Percentiles rank a stretch among this genome's conserved stretches.
Conservation (phyloP, 2,113 vertebrate genomes). For the Chloroceryle aenea region DNA sequence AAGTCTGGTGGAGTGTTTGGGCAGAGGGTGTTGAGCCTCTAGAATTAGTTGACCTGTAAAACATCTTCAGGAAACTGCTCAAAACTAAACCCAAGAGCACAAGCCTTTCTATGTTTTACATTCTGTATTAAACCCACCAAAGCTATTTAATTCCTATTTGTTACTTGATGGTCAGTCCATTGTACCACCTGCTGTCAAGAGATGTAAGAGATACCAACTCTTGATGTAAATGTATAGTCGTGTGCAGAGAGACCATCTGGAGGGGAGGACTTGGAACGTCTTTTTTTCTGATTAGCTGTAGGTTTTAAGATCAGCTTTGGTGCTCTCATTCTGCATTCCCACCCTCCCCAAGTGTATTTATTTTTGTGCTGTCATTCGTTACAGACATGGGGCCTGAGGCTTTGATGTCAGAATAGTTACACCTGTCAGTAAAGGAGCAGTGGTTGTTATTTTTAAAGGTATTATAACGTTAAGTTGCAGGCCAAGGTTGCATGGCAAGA, state of each 20-base stretch:
- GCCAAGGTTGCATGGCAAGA: neutral
- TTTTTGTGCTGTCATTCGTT: neutral
- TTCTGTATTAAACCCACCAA: neutral
- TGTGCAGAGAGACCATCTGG: neutral
- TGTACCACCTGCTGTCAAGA: neutral
- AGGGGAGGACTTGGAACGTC: neutral
- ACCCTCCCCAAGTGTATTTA: neutral
- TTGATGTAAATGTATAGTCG: neutral
- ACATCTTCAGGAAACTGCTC: neutral
- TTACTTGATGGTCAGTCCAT: neutral
- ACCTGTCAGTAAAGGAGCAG: neutral
- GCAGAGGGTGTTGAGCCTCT: neutral
- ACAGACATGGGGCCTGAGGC: neutral
- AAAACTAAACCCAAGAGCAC: neutral
- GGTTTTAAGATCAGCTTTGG: neutral
- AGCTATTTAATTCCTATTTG: neutral
- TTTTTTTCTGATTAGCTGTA: neutral
- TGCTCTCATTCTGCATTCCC: neutral
- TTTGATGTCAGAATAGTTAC: neutral
- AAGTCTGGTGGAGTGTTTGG: neutral
- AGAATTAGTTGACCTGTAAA: neutral
- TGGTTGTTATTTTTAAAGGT: neutral
- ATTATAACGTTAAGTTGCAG: neutral
- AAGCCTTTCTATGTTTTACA: neutral
- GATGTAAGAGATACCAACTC: neutral